A percentile compares a stretch with the other conserved stretches of the same genome.
phyloP scores from a whole-genome alignment of 2,797 vertebrate species.

The Benthosema pterotum region DNA sequence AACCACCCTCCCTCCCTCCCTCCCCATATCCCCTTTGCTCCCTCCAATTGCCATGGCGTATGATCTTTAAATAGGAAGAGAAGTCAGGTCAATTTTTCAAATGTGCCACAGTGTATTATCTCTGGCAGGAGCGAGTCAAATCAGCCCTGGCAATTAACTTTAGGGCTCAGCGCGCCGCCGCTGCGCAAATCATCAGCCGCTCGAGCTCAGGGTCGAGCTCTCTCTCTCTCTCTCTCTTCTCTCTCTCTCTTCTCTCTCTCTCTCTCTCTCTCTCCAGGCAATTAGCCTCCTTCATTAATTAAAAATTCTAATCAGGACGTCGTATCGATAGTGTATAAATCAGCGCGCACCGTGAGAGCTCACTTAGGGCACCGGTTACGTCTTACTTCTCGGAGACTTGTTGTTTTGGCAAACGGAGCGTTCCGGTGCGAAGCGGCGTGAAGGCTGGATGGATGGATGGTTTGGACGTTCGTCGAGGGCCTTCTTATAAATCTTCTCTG shows the following conservation, averaged over 20 bases:
- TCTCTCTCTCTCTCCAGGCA: conserved; percentile 68
- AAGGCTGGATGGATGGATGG: too few relatives aligned
- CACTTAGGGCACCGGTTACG: conserved; percentile 56
- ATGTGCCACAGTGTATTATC: conserved; percentile 66
- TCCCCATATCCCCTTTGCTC: conserved; percentile 28
- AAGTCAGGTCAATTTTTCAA: conserved; percentile 65
- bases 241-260: conserved; percentile 7
- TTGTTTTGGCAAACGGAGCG: conserved; percentile 64
- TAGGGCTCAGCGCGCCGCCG: conserved; percentile 65
- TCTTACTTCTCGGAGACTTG: conserved; percentile 56
- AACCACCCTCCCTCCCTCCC: not conserved
- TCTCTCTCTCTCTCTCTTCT: not conserved
- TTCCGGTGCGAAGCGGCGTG: too few relatives aligned
- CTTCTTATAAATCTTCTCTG: conserved; percentile 32
- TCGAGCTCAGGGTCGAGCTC: conserved; percentile 60
- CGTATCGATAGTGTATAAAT: conserved; percentile 76
- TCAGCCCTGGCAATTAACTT: conserved; percentile 74
- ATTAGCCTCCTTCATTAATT: conserved; percentile 82
- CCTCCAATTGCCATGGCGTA: conserved; percentile 31
- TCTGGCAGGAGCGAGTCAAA: conserved; percentile 66
- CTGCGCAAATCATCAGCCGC: conserved; percentile 70
- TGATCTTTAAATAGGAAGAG: conserved; percentile 68
- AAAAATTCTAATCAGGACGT: conserved; percentile 80
- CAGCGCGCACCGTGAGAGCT: conserved; percentile 51
- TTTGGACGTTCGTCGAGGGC: too few relatives aligned